A percentile compares a stretch with the other conserved stretches of the same genome.
These are phyloP conservation scores for Carollia perspicillata DNA, from an alignment of 2,113 vertebrate genomes.

Conservation along the genomic window DNA sequence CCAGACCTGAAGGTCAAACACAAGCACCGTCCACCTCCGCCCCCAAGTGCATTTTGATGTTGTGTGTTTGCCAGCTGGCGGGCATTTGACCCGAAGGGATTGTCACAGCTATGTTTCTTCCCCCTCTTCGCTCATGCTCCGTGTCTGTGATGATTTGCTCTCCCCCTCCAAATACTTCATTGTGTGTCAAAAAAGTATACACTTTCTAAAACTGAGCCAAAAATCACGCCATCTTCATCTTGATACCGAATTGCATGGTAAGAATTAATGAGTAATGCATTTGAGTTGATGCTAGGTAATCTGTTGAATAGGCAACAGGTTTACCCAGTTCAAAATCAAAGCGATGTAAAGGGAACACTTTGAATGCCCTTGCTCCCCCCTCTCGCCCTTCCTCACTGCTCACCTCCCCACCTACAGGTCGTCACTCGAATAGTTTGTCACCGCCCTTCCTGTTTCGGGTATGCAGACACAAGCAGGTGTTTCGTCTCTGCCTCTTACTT, in stretches of 20 bases:
- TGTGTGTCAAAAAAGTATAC: not conserved
- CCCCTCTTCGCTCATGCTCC: not conserved
- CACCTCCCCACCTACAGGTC: not conserved
- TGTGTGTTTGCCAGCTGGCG: constrained; percentile 83
- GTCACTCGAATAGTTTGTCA: not conserved
- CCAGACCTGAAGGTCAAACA: constrained; percentile 78
- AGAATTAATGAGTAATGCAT: not conserved
- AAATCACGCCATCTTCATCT: not conserved
- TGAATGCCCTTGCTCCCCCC: not conserved
- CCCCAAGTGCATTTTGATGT: constrained; percentile 84
- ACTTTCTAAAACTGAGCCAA: not conserved
- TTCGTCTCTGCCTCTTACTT: not conserved
- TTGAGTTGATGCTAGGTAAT: not conserved
- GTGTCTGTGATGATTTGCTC: not conserved
- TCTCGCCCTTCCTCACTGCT: not conserved
- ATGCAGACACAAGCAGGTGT: not conserved
- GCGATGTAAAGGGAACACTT: not conserved
- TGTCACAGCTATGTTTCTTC: constrained; percentile 59
- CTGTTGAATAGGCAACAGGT: not conserved
- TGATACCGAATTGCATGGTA: not conserved
- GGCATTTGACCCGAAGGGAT: constrained; percentile 85
- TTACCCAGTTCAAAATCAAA: not conserved
- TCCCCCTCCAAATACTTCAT: not conserved
- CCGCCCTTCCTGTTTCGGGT: not conserved
- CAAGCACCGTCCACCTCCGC: constrained; percentile 65